Percentiles rank a stretch among this genome's conserved stretches.
Evolutionary conservation across 2,888 invertebrate genomes (phyloP).

Genomic region (Synergus gifuensis): DNA sequence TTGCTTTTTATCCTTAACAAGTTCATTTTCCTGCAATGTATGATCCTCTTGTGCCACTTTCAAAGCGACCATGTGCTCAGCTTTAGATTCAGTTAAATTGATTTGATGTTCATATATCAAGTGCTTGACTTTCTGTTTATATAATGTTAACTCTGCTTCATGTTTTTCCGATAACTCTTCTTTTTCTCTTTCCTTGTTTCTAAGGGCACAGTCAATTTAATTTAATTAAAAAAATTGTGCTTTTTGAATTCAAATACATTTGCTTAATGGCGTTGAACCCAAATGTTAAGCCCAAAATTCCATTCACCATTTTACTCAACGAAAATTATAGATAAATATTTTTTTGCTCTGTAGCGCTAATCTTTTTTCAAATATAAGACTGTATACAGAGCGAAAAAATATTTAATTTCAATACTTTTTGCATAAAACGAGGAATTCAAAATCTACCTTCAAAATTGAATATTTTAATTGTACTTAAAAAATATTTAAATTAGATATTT

Average conservation of each 20-base stretch:
- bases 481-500: no score
- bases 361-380: no score
- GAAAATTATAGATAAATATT: no score
- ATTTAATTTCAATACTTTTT: no score
- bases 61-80: slow-evolving; percentile 89
- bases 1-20: slow-evolving; percentile 86
- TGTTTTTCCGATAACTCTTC: slow-evolving; percentile 93
- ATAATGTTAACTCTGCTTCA: slow-evolving; percentile 91
- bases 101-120: slow-evolving; percentile 94
- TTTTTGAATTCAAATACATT: neutral
- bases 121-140: slow-evolving; percentile 96
- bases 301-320: no score
- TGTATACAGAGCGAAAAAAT: no score
- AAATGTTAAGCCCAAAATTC: no score
- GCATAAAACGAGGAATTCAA: no score
- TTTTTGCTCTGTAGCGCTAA: no score
- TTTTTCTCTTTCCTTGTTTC: slow-evolving; percentile 91
- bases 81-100: slow-evolving; percentile 89
- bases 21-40: slow-evolving; percentile 85
- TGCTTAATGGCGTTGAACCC: no score
- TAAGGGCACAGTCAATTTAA: slow-evolving; percentile 58
- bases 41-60: slow-evolving; percentile 92
- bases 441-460: no score
- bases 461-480: no score
- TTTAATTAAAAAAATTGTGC: neutral